phyloP scores from a whole-genome alignment of 2,797 vertebrate genomes.

The Pogonophryne albipinna region DNA sequence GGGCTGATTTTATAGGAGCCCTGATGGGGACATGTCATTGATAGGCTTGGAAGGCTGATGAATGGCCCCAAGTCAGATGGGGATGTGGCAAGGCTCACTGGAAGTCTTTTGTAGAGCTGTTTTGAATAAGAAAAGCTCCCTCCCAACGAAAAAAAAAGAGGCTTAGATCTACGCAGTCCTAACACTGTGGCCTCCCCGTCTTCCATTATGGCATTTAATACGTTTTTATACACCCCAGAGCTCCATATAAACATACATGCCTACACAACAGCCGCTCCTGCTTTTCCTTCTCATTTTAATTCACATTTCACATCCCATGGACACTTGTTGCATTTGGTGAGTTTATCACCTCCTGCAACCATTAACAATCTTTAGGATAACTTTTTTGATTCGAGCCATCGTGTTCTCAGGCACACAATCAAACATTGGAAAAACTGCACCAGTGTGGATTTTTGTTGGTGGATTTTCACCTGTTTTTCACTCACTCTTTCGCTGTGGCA shows the following conservation, averaged over 20 bases:
- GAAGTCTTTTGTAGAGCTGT: constrained; percentile 99
- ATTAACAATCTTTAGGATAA: constrained; percentile 18
- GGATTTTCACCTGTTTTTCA: constrained; percentile 61
- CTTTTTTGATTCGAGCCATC: constrained; percentile 10
- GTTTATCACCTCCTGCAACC: constrained; percentile 10
- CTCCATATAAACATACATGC: constrained; percentile 75
- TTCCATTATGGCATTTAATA: constrained; percentile 97
- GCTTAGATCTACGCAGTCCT: constrained; percentile 98
- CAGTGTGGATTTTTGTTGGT: constrained; percentile 53
- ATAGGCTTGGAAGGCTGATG: constrained; percentile 99
- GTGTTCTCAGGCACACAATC: constrained; percentile 10
- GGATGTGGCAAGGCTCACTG: constrained; percentile 99
- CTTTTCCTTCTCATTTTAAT: constrained; percentile 86
- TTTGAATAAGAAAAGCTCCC: constrained; percentile 99
- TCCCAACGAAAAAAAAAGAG: constrained; percentile 92
- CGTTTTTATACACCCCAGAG: constrained; percentile 87
- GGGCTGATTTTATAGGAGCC: constrained; percentile 99
- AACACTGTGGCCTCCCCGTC: constrained; percentile 95
- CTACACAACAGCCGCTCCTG: constrained; percentile 53
- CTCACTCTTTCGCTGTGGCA: constrained; percentile 71
- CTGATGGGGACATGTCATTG: constrained; percentile 99
- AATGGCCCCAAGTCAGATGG: constrained; percentile 99
- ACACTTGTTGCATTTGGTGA: constrained; percentile 77
- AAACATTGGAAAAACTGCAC: constrained; percentile 36
- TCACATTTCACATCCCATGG: constrained; percentile 78